These are phyloP conservation scores for Sapayoa aenigma DNA, from an alignment of 2,113 vertebrate genomes.

Conservation along the genomic window DNA sequence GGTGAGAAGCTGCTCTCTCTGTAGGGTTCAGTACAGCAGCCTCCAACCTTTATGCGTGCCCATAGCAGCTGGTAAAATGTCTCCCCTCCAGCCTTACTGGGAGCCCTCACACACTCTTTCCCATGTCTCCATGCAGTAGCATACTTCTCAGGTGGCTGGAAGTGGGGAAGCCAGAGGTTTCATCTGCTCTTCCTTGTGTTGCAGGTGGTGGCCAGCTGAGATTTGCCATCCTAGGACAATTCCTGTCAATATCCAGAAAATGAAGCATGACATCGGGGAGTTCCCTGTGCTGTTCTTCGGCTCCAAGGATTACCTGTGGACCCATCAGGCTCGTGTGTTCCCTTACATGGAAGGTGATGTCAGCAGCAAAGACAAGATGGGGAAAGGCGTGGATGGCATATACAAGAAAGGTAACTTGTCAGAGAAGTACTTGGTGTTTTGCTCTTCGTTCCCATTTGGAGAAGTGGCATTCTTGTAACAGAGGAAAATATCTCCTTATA, in stretches of 20 bases:
- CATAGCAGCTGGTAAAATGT: neutral
- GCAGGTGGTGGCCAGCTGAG: conserved; percentile 98
- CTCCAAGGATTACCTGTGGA: conserved; percentile 98
- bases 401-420: conserved; percentile 90
- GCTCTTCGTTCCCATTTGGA: neutral
- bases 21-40: neutral
- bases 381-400: conserved; percentile 91
- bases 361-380: conserved; percentile 97
- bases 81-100: neutral
- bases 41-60: neutral
- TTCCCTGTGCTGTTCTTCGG: conserved; percentile 99
- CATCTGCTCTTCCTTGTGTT: neutral
- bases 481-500: neutral
- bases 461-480: neutral
- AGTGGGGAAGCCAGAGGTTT: neutral
- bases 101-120: neutral
- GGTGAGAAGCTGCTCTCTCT: conserved; percentile 13
- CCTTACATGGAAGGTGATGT: conserved; percentile 98
- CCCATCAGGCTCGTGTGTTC: conserved; percentile 96
- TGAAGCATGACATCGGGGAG: conserved; percentile 94
- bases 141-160: neutral
- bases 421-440: neutral
- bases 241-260: conserved; percentile 94
- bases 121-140: neutral
- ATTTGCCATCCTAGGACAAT: conserved; percentile 93